These are phyloP conservation scores for Folsomia manolachei DNA, from an alignment of 2,888 invertebrate species.

Conservation along the genomic window DNA sequence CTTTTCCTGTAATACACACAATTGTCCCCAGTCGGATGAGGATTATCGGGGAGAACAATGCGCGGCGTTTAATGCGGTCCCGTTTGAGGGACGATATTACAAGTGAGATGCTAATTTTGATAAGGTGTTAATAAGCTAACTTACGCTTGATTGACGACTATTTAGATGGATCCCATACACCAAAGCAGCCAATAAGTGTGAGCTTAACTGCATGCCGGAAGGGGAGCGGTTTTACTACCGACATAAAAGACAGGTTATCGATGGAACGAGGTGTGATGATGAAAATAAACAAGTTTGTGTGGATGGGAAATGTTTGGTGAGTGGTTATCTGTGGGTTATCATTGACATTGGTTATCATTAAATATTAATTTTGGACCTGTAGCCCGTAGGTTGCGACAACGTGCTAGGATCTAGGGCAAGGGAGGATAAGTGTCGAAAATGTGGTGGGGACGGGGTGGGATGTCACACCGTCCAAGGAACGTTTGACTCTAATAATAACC, in stretches of 20 bases:
- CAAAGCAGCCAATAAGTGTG: slow-evolving; percentile 84
- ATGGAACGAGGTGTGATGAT: slow-evolving; percentile 79
- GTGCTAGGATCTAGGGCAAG: slow-evolving; percentile 81
- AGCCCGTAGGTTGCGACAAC: slow-evolving; percentile 92
- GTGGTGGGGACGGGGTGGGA: slow-evolving; percentile 79
- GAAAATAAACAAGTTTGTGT: slow-evolving; percentile 89
- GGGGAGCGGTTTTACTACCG: slow-evolving; percentile 88
- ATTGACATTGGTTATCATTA: not conserved
- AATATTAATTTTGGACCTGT: slow-evolving; percentile 43
- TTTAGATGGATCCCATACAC: slow-evolving; percentile 82
- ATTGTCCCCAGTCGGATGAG: slow-evolving; percentile 51
- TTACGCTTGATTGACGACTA: no score
- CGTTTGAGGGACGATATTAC: slow-evolving; percentile 78
- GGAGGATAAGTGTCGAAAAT: slow-evolving; percentile 87
- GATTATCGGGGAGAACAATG: slow-evolving; percentile 92
- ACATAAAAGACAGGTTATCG: slow-evolving; percentile 73
- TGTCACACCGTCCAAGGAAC: slow-evolving; percentile 75
- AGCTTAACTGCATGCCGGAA: slow-evolving; percentile 90
- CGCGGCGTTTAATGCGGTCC: slow-evolving; percentile 72
- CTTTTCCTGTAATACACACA: slow-evolving; percentile 87
- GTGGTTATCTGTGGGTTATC: slow-evolving; percentile 43
- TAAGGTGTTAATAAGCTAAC: no score
- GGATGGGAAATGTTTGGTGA: slow-evolving; percentile 85
- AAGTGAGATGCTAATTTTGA: no score
- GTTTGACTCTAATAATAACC: slow-evolving; percentile 69